A percentile compares a stretch with the other conserved stretches of the same genome.
phyloP scores from a whole-genome alignment of 2,888 invertebrate genomes.

The Andrena bicolor region DNA sequence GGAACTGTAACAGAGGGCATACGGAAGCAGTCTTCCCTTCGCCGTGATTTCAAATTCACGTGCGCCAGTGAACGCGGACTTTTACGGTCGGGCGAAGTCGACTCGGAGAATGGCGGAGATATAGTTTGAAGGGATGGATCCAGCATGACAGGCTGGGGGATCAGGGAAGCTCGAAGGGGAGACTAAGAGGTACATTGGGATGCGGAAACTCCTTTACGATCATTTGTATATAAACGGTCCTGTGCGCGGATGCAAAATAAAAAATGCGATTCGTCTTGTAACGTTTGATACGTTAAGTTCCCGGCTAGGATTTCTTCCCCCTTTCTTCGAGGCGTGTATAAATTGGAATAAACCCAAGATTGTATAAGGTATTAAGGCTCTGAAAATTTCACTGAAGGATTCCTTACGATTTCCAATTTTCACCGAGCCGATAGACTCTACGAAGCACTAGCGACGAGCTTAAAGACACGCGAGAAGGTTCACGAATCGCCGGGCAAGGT shows the following conservation, averaged over 20 bases:
- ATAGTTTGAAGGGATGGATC: constrained; percentile 33
- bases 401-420: no score
- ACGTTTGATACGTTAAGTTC: constrained; percentile 9
- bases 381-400: neutral
- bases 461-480: no score
- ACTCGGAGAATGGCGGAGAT: constrained; percentile 33
- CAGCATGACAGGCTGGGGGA: constrained; percentile 42
- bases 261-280: constrained; percentile 18
- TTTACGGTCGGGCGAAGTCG: constrained; percentile 40
- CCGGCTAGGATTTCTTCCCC: neutral
- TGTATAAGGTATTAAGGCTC: neutral
- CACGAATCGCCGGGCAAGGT: no score
- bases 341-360: neutral
- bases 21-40: constrained; percentile 12
- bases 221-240: constrained; percentile 56
- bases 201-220: constrained; percentile 52
- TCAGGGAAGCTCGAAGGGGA: constrained; percentile 35
- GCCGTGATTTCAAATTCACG: constrained; percentile 30
- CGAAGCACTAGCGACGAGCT: no score
- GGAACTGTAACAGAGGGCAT: neutral
- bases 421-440: no score
- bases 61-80: constrained; percentile 33
- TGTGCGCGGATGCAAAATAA: constrained; percentile 44
- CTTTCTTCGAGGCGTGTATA: neutral
- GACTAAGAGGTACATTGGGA: constrained; percentile 36